phyloP scores from a whole-genome alignment of 1,140 invertebrate genomes.

The Centruroides vittatus region DNA sequence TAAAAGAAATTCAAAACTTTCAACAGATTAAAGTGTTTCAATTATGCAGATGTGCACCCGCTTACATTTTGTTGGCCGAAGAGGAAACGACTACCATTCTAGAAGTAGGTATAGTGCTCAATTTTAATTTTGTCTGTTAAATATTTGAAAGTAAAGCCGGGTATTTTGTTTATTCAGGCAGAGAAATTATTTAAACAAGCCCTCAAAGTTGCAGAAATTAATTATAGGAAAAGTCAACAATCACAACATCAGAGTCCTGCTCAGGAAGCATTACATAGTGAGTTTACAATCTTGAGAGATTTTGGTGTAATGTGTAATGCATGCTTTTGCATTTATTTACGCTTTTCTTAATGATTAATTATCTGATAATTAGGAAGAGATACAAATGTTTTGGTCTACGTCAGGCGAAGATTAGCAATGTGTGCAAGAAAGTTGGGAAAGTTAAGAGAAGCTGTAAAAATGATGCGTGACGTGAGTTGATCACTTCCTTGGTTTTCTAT shows the following conservation, averaged over 20 bases:
- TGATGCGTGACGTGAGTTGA: conserved; percentile 71
- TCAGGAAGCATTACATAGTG: conserved; percentile 64
- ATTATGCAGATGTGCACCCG: conserved; percentile 54
- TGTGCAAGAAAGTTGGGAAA: conserved; percentile 81
- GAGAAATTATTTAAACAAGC: conserved; percentile 79
- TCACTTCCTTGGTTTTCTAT: background rate
- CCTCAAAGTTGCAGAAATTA: conserved; percentile 70
- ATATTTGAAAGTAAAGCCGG: background rate
- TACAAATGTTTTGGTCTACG: conserved; percentile 89
- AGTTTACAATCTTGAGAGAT: conserved; percentile 17
- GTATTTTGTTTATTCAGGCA: conserved; percentile 29
- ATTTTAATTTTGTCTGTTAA: background rate
- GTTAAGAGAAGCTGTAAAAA: conserved; percentile 82
- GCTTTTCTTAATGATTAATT: background rate
- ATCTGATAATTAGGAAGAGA: conserved; percentile 45
- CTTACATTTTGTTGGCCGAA: conserved; percentile 88
- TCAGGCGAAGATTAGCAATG: conserved; percentile 88
- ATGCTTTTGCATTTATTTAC: no score
- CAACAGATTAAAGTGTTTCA: no score
- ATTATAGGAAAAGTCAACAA: conserved; percentile 66
- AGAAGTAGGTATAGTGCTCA: conserved; percentile 34
- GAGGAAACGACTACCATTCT: conserved; percentile 86
- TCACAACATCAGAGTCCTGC: conserved; percentile 57
- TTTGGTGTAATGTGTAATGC: no score
- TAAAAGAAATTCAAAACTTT: no score